These are phyloP conservation scores for Callocephalon fimbriatum DNA, from an alignment of 2,113 vertebrate species.

Conservation along the genomic window DNA sequence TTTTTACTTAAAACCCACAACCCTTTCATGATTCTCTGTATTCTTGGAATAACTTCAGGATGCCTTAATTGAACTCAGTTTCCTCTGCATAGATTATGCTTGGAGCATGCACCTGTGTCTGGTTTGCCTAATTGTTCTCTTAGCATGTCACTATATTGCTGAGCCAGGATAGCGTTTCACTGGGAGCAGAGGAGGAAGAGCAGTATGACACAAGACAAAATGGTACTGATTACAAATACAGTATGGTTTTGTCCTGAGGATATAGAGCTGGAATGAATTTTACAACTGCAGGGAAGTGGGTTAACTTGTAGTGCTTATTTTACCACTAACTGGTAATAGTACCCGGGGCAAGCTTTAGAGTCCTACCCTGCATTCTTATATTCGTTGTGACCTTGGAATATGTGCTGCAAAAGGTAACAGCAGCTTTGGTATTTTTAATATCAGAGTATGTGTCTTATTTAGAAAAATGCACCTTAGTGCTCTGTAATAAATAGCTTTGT, in stretches of 20 bases:
- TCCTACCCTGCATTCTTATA: background rate
- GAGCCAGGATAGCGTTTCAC: background rate
- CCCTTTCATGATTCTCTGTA: background rate
- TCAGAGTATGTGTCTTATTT: background rate
- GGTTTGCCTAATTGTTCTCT: background rate
- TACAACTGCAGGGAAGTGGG: background rate
- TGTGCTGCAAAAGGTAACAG: background rate
- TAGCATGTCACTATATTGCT: background rate
- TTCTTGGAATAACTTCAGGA: background rate
- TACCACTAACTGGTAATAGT: background rate
- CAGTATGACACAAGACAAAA: background rate
- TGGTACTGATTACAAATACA: background rate
- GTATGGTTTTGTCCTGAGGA: background rate
- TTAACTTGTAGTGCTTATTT: background rate
- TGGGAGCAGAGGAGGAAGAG: background rate
- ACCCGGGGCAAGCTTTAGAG: background rate
- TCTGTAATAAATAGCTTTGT: background rate
- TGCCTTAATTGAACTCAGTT: background rate
- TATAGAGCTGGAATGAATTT: background rate
- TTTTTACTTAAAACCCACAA: background rate
- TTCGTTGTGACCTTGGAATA: rapidly evolving
- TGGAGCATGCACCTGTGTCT: background rate
- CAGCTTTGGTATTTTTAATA: background rate
- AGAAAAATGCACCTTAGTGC: background rate
- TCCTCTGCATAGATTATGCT: background rate